A percentile compares a stretch with the other conserved stretches of the same genome.
Conservation (phyloP, 2,888 invertebrate genomes). For the Mylabris sibirica region DNA sequence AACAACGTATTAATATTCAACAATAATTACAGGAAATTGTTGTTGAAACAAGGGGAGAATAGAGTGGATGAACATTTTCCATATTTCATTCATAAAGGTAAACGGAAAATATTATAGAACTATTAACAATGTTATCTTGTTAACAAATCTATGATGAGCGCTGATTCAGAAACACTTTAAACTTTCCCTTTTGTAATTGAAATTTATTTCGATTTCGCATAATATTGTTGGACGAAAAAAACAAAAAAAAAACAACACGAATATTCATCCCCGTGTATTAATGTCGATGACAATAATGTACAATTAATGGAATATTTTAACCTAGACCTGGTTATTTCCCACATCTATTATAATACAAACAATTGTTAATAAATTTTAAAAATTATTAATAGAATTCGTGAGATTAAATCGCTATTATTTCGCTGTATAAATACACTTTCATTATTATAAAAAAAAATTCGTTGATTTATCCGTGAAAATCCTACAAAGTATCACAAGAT, state of each 20-base stretch:
- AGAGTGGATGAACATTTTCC: conserved; percentile 19
- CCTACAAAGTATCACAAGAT: neutral
- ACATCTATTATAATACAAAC: conserved; percentile 14
- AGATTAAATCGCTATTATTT: neutral
- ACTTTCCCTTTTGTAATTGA: conserved; percentile 36
- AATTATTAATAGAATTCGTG: neutral
- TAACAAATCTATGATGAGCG: conserved; percentile 40
- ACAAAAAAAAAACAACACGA: neutral
- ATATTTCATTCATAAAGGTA: conserved; percentile 33
- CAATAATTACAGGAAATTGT: conserved; percentile 25
- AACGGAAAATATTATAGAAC: conserved; percentile 19
- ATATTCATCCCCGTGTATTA: neutral
- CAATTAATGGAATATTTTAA: conserved; percentile 13
- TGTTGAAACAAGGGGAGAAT: neutral
- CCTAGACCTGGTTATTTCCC: conserved; percentile 34
- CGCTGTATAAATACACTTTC: conserved; percentile 1
- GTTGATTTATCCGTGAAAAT: neutral
- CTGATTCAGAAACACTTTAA: conserved; percentile 40
- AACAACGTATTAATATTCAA: conserved; percentile 15
- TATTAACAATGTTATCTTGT: conserved; percentile 39
- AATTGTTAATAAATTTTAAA: neutral
- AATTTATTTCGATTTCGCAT: conserved; percentile 17
- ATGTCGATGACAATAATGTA: neutral
- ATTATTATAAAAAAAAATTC: neutral
- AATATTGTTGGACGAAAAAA: conserved; percentile 11